Conservation (phyloP, 2,888 invertebrate genomes). For the Troides oblongomaculatus region DNA sequence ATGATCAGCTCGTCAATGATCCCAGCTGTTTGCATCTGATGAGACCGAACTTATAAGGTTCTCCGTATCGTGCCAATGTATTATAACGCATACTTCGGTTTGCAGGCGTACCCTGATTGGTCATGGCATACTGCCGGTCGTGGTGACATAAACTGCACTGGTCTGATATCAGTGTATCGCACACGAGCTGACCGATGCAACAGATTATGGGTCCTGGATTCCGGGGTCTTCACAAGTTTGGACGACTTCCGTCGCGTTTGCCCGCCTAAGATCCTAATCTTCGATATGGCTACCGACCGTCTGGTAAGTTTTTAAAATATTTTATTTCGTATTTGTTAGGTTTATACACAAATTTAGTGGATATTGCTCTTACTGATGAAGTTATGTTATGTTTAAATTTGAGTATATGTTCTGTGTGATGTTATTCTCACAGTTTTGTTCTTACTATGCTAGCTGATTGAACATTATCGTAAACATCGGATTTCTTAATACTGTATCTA, state of each 20-base stretch:
- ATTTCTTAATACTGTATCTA: not conserved
- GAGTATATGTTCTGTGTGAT: not conserved
- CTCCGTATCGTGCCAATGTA: not conserved
- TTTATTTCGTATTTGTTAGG: not conserved
- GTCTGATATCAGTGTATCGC: slow-evolving; percentile 89
- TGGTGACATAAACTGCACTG: slow-evolving; percentile 86
- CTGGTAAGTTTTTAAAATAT: slow-evolving; percentile 67
- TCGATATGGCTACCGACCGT: slow-evolving; percentile 86
- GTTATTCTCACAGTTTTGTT: not conserved
- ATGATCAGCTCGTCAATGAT: too few relatives aligned
- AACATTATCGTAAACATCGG: not conserved
- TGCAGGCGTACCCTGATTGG: slow-evolving; percentile 87
- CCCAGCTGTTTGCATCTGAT: too few relatives aligned
- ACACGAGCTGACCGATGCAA: slow-evolving; percentile 89
- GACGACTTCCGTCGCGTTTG: slow-evolving; percentile 84
- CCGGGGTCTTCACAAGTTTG: slow-evolving; percentile 85
- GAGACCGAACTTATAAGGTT: not conserved
- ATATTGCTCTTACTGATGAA: not conserved
- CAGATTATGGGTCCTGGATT: slow-evolving; percentile 90
- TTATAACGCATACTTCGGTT: not conserved
- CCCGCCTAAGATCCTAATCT: slow-evolving; percentile 89
- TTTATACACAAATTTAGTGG: not conserved
- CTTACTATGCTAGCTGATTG: not conserved
- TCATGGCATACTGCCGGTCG: slow-evolving; percentile 86
- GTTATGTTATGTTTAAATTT: not conserved